Evolutionary conservation across 2,113 vertebrate genomes (phyloP), one percentile per base, ranked within the genome.

Genomic region (Tichodroma muraria): DNA sequence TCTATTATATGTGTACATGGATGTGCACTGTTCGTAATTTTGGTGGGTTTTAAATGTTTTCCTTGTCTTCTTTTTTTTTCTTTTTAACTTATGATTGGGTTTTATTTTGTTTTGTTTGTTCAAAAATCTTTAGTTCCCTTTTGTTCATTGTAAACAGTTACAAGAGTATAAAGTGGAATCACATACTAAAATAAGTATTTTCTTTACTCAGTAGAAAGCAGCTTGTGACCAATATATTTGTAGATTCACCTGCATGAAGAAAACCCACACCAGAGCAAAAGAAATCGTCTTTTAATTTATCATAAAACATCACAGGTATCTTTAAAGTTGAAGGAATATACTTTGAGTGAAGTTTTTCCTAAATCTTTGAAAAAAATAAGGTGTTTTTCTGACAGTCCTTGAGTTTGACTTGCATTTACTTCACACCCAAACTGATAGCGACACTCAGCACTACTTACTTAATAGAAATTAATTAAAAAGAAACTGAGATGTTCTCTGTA

Each of bases 401-500:
- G 24, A 68, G 9, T 18, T 44, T 47, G 33, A 61, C 10, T 79
- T 37, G 7, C 13, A 18, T 31, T 8, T 42, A 16, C 7, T 35
- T 73, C 31, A 24, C 65, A 38, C 3, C 5, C 10, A 78, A 77
- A 73, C 53, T 44, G 19, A 27, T 38, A 77, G 27, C 45, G 33
- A 24, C 13, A 33, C 7, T 66, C 47, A 49, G 21, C 10, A 23
- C 15, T 79, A 47, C 14, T 35, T 63, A 31, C 19, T 4, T 44
- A 11, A 44, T 16, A 15, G 19, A 84, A 84, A 54, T 13, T 2
- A 52, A 35, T 15, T 49, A 37, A 57, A 73, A 70, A 38, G 8
- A 63, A 42, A 53, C 2, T 0, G 8, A 63, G 16, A 56, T 0
- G 0, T 38, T 20, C 17, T 23, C 8, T 57, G 8, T 25, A 13